phyloP scores from a whole-genome alignment of 1,140 invertebrate species.

The Ctenoplectra terminalis region DNA sequence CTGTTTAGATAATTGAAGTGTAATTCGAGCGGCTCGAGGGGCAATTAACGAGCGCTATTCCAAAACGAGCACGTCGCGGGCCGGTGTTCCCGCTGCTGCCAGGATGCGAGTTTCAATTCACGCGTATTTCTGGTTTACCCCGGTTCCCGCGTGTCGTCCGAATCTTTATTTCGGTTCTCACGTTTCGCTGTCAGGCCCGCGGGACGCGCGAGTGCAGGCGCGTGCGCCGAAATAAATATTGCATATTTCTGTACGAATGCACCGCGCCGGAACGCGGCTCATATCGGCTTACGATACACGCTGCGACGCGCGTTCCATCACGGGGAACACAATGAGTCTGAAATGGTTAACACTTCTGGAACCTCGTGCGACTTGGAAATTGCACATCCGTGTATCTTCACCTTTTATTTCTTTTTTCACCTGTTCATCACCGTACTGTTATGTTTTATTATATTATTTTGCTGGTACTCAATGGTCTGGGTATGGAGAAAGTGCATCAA shows the following conservation, averaged over 20 bases:
- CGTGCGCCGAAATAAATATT: constrained; percentile 66
- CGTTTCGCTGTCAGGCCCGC: constrained; percentile 58
- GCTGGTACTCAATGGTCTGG: too few species aligned
- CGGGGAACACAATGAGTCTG: background rate
- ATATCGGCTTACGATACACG: constrained; percentile 63
- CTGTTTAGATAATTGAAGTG: constrained; percentile 51
- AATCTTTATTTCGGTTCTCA: constrained; percentile 73
- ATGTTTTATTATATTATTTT: too few species aligned
- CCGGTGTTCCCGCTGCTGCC: constrained; percentile 29
- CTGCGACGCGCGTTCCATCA: background rate
- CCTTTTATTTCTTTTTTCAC: too few species aligned
- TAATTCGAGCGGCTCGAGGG: constrained; percentile 47
- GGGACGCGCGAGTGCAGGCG: constrained; percentile 26
- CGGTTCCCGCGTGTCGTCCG: constrained; percentile 61
- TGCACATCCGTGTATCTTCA: too few species aligned
- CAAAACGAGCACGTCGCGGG: constrained; percentile 38
- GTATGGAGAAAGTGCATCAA: too few species aligned
- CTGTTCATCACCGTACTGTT: too few species aligned
- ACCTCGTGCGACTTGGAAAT: too few species aligned
- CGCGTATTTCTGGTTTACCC: constrained; percentile 66
- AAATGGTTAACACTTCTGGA: background rate
- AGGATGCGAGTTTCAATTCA: constrained; percentile 55
- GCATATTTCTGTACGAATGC: constrained; percentile 60
- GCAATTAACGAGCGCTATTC: constrained; percentile 49
- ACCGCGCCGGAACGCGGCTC: constrained; percentile 52